Conservation (phyloP, 2,888 invertebrate genomes). For the Plagodis dolabraria region DNA sequence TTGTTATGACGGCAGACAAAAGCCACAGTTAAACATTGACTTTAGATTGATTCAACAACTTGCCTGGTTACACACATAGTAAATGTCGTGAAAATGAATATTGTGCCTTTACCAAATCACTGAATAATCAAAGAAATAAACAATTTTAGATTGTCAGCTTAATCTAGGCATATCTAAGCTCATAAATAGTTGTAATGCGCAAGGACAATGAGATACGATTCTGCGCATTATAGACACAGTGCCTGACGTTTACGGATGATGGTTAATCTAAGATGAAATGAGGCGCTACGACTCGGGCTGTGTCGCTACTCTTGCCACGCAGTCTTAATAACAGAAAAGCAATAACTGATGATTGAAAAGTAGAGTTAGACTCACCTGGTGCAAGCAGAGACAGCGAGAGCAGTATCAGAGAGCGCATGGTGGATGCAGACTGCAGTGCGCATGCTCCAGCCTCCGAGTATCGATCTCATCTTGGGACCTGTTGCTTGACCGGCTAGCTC, state of each 20-base stretch:
- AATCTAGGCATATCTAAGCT: constrained; percentile 1
- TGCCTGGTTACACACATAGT: no score
- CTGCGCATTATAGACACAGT: constrained; percentile 31
- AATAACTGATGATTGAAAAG: constrained; percentile 8
- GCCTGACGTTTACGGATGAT: constrained; percentile 28
- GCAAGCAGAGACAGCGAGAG: constrained; percentile 68
- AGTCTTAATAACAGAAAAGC: constrained; percentile 17
- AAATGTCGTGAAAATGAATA: no score
- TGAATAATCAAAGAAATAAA: background rate
- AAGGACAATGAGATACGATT: constrained; percentile 18
- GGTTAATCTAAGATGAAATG: constrained; percentile 17
- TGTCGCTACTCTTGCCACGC: constrained; percentile 2
- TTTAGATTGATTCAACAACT: no score
- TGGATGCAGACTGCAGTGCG: constrained; percentile 63
- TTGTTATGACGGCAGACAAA: no score
- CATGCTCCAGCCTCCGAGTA: constrained; percentile 76
- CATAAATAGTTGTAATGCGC: constrained; percentile 29
- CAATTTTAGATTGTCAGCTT: background rate
- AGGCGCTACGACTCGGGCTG: constrained; percentile 6
- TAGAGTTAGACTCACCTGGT: constrained; percentile 65
- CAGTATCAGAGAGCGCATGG: constrained; percentile 74
- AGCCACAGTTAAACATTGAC: no score
- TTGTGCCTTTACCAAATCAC: no score
- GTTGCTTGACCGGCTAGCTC: constrained; percentile 68
- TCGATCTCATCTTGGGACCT: constrained; percentile 72